Evolutionary conservation across 2,797 vertebrate species (phyloP), one percentile per base, ranked within the genome.

Genomic region (Furcifer pardalis): DNA sequence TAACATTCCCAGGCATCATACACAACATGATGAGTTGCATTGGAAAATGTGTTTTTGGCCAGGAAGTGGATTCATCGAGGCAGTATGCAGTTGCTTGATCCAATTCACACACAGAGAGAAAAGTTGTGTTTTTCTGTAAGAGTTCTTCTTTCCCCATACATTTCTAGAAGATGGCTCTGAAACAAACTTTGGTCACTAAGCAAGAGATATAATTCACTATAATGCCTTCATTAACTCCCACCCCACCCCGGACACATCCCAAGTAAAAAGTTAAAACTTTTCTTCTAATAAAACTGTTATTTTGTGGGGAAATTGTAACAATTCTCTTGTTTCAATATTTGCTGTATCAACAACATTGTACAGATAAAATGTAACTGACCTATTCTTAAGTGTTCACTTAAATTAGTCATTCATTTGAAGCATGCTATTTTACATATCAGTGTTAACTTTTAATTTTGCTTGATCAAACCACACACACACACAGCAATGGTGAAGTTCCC

Each of bases 91-190:
- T 89, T 84, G 77, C 92, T 93, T 83, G 93, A 93, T 95, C 94
- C 91, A 90, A 93, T 84, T 59, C 19, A 75, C 93, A n/a, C n/a
- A n/a, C n/a, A n/a, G n/a, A n/a, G 35, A 35, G 35, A 56, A 73
- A 56, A 95, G 94, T 93, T 90, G 92, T 96, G 96, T 96, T 91
- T 86, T 90, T 95, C 88, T 86, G 92, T 94, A 84, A 93, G 92
- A 88, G 90, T 79, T 90, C 37, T 88, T 91, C 91, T 91, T 93
- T 90, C 92, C 93, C 94, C 90, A 92, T 6, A 82, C 84, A 93
- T 89, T 91, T 88, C 94, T 91, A 89, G 44, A 84, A 93, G 82
- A 90, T 91, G 94, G 95, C 93, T 94, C 94, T 94, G 91, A 95
- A 91, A 83, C 93, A 95, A 95, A 94, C 90, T 91, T 89, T 60